Evolutionary conservation across 2,888 invertebrate genomes (phyloP).

Genomic region (Aspidapion aeneum): DNA sequence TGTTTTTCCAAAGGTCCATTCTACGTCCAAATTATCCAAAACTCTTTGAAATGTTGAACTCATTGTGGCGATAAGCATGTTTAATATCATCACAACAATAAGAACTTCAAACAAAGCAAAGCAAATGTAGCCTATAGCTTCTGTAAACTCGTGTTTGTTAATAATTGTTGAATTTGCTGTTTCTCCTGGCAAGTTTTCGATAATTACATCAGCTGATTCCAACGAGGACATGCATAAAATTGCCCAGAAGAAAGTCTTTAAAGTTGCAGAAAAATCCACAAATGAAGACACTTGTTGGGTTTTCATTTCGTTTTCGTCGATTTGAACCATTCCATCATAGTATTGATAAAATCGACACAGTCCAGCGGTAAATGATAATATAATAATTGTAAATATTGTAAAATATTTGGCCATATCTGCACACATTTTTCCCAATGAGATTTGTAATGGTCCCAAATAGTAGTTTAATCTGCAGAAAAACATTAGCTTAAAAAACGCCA

Average conservation of each 20-base stretch:
- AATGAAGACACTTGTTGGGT: conserved; percentile 58
- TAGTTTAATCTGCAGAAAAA: conserved; percentile 61
- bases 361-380: conserved; percentile 59
- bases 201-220: conserved; percentile 62
- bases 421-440: conserved; percentile 65
- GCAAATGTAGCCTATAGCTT: conserved; percentile 64
- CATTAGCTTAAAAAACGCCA: conserved; percentile 62
- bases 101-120: conserved; percentile 68
- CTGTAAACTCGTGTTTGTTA: conserved; percentile 59
- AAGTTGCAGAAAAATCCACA: conserved; percentile 54
- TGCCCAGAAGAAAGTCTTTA: conserved; percentile 68
- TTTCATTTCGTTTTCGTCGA: conserved; percentile 54
- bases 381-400: conserved; percentile 57
- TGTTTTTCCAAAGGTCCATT: conserved; percentile 75
- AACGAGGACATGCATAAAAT: conserved; percentile 64
- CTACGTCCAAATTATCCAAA: conserved; percentile 63
- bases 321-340: conserved; percentile 53
- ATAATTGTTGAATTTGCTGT: conserved; percentile 48
- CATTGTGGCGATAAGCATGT: conserved; percentile 80
- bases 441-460: conserved; percentile 63
- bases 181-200: conserved; percentile 56
- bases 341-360: conserved; percentile 61
- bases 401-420: conserved; percentile 62
- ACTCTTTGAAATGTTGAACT: conserved; percentile 71
- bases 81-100: conserved; percentile 67